These are phyloP conservation scores for Papio anubis DNA, from an alignment of 2,113 vertebrate genomes.

Conservation along the genomic window DNA sequence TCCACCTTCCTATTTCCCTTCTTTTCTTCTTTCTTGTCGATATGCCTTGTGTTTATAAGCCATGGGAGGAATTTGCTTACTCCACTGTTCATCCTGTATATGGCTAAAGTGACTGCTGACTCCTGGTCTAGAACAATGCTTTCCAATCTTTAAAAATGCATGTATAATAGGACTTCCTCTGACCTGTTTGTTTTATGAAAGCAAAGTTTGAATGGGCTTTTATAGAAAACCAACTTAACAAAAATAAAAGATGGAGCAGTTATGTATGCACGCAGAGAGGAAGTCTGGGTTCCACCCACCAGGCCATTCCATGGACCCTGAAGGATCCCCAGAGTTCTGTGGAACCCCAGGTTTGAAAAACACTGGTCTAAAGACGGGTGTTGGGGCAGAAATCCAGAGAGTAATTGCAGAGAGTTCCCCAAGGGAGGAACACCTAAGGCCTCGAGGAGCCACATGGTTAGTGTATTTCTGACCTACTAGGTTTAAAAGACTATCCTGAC, in stretches of 20 bases:
- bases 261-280: neutral
- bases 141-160: neutral
- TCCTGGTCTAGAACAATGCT: slow-evolving; percentile 1
- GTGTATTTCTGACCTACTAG: neutral
- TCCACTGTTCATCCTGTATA: neutral
- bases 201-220: neutral
- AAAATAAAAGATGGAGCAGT: neutral
- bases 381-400: neutral
- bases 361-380: neutral
- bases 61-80: neutral
- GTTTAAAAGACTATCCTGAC: neutral
- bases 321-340: neutral
- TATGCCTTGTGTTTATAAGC: neutral
- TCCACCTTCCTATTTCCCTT: neutral
- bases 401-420: neutral
- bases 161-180: neutral
- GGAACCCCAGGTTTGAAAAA: neutral
- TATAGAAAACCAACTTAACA: neutral
- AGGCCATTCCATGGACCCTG: neutral
- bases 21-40: neutral
- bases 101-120: neutral
- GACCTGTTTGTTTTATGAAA: slow-evolving; percentile 20
- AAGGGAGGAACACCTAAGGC: neutral
- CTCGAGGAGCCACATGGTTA: neutral
- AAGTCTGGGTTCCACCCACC: neutral